Conservation (phyloP, 2,888 invertebrate species). For the Luffia ferchaultella region DNA sequence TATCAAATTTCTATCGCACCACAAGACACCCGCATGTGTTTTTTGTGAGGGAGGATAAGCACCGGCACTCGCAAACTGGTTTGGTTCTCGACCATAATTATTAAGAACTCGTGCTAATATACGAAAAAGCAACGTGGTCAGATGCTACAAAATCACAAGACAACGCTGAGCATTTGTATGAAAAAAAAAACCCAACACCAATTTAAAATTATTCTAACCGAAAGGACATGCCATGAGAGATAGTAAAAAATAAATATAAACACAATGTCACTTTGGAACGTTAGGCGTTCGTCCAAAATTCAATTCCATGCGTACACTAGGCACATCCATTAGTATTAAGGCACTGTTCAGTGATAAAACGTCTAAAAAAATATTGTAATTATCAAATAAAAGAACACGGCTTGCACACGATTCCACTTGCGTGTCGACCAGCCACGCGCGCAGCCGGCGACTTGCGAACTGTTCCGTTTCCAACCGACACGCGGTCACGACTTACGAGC, state of each 20-base stretch:
- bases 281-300: constrained; percentile 29
- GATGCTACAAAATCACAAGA: constrained; percentile 23
- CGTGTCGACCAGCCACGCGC: constrained; percentile 44
- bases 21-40: constrained; percentile 42
- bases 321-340: constrained; percentile 56
- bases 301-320: constrained; percentile 54
- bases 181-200: constrained; percentile 31
- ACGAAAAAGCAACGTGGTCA: constrained; percentile 45
- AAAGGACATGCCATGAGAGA: constrained; percentile 54
- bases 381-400: constrained; percentile 41
- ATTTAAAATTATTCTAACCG: constrained; percentile 44
- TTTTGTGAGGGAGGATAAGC: not conserved
- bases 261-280: constrained; percentile 40
- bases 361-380: constrained; percentile 39
- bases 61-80: constrained; percentile 58
- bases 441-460: constrained; percentile 63
- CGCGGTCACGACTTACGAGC: constrained; percentile 49
- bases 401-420: constrained; percentile 48
- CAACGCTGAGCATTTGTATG: constrained; percentile 20
- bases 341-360: constrained; percentile 45
- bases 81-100: constrained; percentile 62
- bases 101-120: constrained; percentile 57
- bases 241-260: constrained; percentile 29
- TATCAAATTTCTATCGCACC: not conserved
- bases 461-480: constrained; percentile 45